phyloP scores from a whole-genome alignment of 2,888 invertebrate genomes.

The Coremacera marginata region DNA sequence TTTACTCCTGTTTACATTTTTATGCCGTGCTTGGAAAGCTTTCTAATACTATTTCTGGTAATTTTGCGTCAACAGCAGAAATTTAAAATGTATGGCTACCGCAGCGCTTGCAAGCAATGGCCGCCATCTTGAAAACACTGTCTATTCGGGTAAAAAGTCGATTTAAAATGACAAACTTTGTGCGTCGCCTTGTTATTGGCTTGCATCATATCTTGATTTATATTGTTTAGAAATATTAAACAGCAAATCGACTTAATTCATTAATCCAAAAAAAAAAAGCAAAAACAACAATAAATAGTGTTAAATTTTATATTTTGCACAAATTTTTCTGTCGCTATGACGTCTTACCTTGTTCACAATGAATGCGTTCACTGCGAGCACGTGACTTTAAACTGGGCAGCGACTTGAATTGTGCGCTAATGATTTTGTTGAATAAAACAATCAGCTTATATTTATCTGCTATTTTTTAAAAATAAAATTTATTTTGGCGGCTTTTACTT shows the following conservation, averaged over 20 bases:
- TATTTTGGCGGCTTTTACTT: conserved; percentile 39
- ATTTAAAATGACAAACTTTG: conserved; percentile 25
- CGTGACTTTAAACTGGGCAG: neutral
- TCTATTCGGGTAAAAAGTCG: conserved; percentile 2
- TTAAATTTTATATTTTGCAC: no score
- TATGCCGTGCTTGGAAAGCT: neutral
- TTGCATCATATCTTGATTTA: neutral
- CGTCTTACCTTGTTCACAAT: neutral
- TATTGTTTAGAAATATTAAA: neutral
- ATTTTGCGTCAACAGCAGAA: neutral
- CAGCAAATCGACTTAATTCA: neutral
- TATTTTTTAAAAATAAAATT: neutral
- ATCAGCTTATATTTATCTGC: no score
- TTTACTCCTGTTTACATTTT: conserved; percentile 44
- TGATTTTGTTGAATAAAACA: no score
- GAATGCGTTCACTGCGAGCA: neutral
- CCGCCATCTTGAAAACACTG: conserved; percentile 34
- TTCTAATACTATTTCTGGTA: neutral
- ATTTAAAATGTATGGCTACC: neutral
- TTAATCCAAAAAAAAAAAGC: neutral
- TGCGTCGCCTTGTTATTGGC: no score
- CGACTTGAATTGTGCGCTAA: neutral
- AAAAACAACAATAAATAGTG: no score
- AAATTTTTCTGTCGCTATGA: no score
- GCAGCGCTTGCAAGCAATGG: conserved; percentile 7